Percentiles rank a stretch among this genome's conserved stretches.
phyloP scores from a whole-genome alignment of 2,113 vertebrate species.

The Girardinichthys multiradiatus region DNA sequence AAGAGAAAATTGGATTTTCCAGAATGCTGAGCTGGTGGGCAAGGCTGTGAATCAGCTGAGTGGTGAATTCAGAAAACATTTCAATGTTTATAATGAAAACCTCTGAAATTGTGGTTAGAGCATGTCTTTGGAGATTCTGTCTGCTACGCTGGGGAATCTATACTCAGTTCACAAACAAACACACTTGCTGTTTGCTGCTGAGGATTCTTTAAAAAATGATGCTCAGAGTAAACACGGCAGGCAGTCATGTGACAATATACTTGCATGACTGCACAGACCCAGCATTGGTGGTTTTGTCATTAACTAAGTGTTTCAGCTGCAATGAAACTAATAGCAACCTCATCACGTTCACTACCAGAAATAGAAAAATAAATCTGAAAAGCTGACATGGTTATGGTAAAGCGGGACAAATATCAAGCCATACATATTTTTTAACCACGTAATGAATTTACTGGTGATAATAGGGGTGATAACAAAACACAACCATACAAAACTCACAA shows the following conservation, averaged over 20 bases:
- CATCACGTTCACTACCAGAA: not conserved
- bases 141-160: not conserved
- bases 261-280: not conserved
- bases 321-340: not conserved
- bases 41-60: not conserved
- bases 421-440: no score
- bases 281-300: not conserved
- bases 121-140: not conserved
- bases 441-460: no score
- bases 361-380: not conserved
- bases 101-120: conserved; percentile 1
- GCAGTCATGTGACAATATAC: not conserved
- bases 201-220: not conserved
- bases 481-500: no score
- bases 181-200: not conserved
- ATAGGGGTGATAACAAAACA: no score
- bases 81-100: conserved; percentile 36
- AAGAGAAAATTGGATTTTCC: conserved; percentile 54
- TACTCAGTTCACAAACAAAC: not conserved
- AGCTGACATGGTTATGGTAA: not conserved
- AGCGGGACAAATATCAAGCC: not conserved
- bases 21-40: conserved; percentile 32
- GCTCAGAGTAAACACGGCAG: not conserved
- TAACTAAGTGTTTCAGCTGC: not conserved
- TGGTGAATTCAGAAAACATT: conserved; percentile 40